These are phyloP conservation scores for Morelia viridis DNA, from an alignment of 2,797 vertebrate genomes.

Conservation along the genomic window DNA sequence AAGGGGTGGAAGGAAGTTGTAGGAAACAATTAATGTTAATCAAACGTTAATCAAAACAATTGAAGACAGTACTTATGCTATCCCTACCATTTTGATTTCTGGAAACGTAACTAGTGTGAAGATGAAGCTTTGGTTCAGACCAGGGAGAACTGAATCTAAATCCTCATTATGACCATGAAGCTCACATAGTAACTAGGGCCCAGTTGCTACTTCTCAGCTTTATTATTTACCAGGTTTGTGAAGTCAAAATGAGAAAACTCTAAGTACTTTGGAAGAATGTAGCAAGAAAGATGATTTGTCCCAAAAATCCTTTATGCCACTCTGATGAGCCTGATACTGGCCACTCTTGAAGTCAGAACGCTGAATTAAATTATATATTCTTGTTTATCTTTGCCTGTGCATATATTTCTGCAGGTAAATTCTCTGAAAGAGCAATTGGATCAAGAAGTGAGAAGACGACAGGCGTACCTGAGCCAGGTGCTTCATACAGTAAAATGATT, in stretches of 20 bases:
- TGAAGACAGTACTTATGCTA: not conserved
- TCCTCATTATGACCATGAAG: not conserved
- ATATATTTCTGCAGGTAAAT: constrained; percentile 68
- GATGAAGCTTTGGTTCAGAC: not conserved
- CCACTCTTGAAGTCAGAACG: not conserved
- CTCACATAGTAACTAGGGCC: not conserved
- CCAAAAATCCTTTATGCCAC: not conserved
- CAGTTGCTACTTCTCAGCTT: too few species aligned
- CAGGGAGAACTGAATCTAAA: not conserved
- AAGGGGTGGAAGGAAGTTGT: not conserved
- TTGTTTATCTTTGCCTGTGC: not conserved
- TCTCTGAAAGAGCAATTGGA: constrained; percentile 79
- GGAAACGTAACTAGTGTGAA: not conserved
- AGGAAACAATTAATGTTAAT: not conserved
- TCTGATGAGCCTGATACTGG: not conserved
- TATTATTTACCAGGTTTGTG: not conserved
- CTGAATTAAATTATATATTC: not conserved
- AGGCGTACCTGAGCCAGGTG: constrained; percentile 69
- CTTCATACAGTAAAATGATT: constrained; percentile 60
- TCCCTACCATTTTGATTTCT: not conserved
- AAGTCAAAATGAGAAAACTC: not conserved
- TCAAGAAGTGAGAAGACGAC: constrained; percentile 69
- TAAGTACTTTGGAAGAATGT: not conserved
- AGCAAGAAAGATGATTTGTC: not conserved
- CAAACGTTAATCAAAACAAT: not conserved